Percentiles rank a stretch among this genome's conserved stretches.
phyloP scores from a whole-genome alignment of 1,140 invertebrate species.

The Procambarus virginalis region DNA sequence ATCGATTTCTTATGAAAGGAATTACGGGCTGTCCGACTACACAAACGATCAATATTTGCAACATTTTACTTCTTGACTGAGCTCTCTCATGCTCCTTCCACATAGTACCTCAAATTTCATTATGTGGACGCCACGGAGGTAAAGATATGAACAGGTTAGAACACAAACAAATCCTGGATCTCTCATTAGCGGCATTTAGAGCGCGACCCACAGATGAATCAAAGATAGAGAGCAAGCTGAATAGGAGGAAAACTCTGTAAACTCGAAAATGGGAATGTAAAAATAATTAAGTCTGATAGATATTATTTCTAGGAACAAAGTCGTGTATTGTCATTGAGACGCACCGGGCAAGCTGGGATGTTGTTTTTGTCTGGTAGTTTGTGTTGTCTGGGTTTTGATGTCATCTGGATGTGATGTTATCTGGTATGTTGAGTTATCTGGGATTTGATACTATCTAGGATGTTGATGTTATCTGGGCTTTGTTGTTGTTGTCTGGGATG shows the following conservation, averaged over 20 bases:
- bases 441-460: too few species aligned
- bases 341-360: background rate
- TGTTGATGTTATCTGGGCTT: background rate
- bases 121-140: too few species aligned
- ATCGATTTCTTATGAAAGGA: too few species aligned
- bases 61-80: too few species aligned
- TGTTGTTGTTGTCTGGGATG: too few species aligned
- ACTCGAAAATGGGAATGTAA: background rate
- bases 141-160: background rate
- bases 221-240: background rate
- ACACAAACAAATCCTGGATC: background rate
- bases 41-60: too few species aligned
- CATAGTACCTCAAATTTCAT: too few species aligned
- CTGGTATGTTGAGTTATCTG: too few species aligned
- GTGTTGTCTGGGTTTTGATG: conserved; percentile 5
- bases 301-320: conserved; percentile 20
- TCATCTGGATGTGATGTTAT: too few species aligned
- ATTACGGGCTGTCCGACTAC: too few species aligned
- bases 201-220: background rate
- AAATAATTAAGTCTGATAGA: background rate
- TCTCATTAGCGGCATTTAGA: background rate
- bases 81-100: too few species aligned
- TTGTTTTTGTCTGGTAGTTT: too few species aligned
- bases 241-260: background rate
- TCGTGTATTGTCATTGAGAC: conserved; percentile 5